Conservation (phyloP, 2,113 vertebrate genomes). For the Entomyzon cyanotis region DNA sequence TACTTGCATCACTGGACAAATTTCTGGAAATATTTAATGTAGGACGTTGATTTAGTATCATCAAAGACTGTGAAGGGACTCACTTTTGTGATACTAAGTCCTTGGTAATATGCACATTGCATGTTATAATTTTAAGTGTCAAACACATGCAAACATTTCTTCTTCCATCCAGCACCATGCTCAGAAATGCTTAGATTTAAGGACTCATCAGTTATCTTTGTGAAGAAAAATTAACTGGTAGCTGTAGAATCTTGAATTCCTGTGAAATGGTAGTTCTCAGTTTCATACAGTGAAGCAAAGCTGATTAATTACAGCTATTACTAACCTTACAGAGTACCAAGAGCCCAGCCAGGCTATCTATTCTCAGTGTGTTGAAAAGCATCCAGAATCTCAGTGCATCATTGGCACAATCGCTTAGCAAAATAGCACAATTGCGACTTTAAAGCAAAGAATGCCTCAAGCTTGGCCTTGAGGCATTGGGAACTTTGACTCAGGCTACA, state of each 20-base stretch:
- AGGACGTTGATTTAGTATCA: neutral
- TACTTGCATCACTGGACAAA: neutral
- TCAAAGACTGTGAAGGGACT: neutral
- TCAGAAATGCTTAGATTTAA: neutral
- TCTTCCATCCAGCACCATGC: neutral
- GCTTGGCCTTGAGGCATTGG: neutral
- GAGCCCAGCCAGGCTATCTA: neutral
- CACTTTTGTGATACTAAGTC: neutral
- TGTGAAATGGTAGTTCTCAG: neutral
- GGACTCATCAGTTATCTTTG: neutral
- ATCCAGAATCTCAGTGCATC: neutral
- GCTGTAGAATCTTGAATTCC: neutral
- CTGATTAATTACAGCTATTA: neutral
- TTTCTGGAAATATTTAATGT: neutral
- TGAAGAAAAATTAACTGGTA: neutral
- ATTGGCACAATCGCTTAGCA: neutral
- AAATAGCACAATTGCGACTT: neutral
- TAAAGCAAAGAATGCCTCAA: constrained; percentile 4
- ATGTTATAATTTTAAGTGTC: neutral
- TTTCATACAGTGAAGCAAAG: neutral
- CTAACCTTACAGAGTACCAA: neutral
- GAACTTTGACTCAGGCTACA: neutral
- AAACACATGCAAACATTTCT: neutral
- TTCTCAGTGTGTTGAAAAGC: neutral
- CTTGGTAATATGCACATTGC: neutral